Conservation (phyloP, 2,113 vertebrate species). For the Amphiprion percula region DNA sequence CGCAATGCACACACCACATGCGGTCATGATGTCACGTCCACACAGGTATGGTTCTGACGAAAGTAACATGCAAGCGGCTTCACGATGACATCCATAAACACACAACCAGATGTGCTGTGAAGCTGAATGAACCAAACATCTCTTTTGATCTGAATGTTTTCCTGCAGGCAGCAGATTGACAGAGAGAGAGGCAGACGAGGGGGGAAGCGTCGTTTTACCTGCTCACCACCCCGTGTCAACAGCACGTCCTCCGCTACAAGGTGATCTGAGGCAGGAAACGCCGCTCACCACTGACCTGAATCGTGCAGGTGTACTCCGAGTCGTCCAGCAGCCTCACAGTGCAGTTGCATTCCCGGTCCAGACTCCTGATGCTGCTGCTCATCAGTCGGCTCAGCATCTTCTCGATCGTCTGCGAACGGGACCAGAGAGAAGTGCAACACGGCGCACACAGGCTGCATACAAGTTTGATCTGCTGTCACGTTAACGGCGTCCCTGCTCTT, state of each 20-base stretch:
- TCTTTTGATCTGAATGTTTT: not conserved
- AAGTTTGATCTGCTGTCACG: constrained; percentile 64
- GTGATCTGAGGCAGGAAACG: constrained; percentile 29
- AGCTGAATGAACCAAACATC: constrained; percentile 10
- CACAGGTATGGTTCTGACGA: constrained; percentile 49
- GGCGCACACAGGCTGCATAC: constrained; percentile 50
- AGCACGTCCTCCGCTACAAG: constrained; percentile 41
- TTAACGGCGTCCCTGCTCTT: constrained; percentile 60
- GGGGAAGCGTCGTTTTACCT: constrained; percentile 19
- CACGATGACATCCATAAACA: constrained; percentile 27
- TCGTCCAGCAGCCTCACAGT: constrained; percentile 97
- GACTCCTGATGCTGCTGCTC: constrained; percentile 97
- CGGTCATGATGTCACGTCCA: constrained; percentile 44
- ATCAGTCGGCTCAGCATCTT: constrained; percentile 97
- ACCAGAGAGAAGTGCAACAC: constrained; percentile 67
- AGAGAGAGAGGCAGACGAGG: not conserved
- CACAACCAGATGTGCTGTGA: constrained; percentile 1
- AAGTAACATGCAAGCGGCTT: constrained; percentile 45
- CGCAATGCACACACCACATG: constrained; percentile 41
- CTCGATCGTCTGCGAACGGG: constrained; percentile 73
- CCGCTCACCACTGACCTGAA: constrained; percentile 81
- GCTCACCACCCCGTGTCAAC: constrained; percentile 7
- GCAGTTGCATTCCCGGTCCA: constrained; percentile 95
- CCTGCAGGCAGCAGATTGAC: not conserved
- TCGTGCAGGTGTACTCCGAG: constrained; percentile 97